Percentiles rank a stretch among this genome's conserved stretches.
Conservation (phyloP, 2,113 vertebrate species). For the Terrapene triunguis region DNA sequence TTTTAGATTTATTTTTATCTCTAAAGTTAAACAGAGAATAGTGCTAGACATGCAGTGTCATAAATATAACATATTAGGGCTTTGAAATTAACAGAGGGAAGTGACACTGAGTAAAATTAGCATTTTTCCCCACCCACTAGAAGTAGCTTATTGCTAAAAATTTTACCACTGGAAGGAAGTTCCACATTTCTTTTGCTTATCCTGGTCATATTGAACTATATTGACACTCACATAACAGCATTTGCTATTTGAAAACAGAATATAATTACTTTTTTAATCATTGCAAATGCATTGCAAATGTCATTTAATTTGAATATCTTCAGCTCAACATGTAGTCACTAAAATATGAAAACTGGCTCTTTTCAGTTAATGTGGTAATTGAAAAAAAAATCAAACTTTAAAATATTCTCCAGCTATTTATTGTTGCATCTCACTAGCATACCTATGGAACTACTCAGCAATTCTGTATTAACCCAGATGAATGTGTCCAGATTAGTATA, state of each 20-base stretch:
- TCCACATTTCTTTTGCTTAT: not conserved
- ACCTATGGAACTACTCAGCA: not conserved
- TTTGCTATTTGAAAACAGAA: not conserved
- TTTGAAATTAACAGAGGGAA: constrained; percentile 48
- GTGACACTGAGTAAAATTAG: constrained; percentile 21
- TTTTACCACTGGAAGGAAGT: not conserved
- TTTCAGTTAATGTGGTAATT: not conserved
- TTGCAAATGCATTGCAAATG: not conserved
- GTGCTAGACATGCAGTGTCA: constrained; percentile 43
- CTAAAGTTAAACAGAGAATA: constrained; percentile 51
- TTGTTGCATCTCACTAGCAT: not conserved
- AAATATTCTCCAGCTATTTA: not conserved
- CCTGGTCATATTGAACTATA: not conserved
- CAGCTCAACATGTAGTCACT: not conserved
- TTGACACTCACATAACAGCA: not conserved
- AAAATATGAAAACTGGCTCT: not conserved
- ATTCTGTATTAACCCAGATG: not conserved
- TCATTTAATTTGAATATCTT: not conserved
- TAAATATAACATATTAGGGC: constrained; percentile 48
- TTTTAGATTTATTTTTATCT: constrained; percentile 47
- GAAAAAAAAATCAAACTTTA: not conserved
- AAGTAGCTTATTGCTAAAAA: not conserved
- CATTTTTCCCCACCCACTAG: not conserved
- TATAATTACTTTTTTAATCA: not conserved
- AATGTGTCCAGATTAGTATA: not conserved